Percentiles rank a stretch among this genome's conserved stretches.
Evolutionary conservation across 2,888 invertebrate species (phyloP).

Genomic region (Drosophila hamatofila): DNA sequence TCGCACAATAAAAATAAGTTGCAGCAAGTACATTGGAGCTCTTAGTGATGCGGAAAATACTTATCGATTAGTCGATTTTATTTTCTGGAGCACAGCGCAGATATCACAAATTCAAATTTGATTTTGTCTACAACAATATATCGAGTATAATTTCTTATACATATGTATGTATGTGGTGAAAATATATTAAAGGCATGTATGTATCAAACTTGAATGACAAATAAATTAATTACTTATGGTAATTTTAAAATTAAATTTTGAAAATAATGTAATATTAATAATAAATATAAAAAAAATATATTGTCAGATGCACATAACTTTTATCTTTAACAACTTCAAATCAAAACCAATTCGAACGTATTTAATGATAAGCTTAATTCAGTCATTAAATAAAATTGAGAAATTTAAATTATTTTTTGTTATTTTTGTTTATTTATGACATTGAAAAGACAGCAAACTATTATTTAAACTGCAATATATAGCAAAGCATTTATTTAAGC

Average conservation of each 20-base stretch:
- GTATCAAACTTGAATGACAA: neutral
- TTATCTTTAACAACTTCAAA: too few species aligned
- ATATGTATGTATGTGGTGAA: too few species aligned
- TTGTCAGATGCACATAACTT: too few species aligned
- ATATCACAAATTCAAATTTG: neutral
- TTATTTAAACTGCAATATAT: neutral
- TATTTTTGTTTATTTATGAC: neutral
- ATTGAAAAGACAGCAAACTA: neutral
- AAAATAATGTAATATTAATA: too few species aligned
- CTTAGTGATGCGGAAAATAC: conserved; percentile 16
- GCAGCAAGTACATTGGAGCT: conserved; percentile 4
- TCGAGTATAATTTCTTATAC: too few species aligned
- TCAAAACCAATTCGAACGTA: too few species aligned
- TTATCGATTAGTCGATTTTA: conserved; percentile 21
- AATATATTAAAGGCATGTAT: too few species aligned
- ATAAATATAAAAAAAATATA: too few species aligned
- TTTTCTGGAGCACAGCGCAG: neutral
- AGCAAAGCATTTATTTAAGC: too few species aligned
- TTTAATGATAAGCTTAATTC: too few species aligned
- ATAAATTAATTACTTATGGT: neutral
- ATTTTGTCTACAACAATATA: too few species aligned
- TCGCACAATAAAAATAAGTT: conserved; percentile 17
- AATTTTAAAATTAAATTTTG: neutral
- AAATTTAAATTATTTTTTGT: neutral
- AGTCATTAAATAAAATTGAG: too few species aligned